Conservation (phyloP, 2,888 invertebrate species). For the Catocala fraxini region DNA sequence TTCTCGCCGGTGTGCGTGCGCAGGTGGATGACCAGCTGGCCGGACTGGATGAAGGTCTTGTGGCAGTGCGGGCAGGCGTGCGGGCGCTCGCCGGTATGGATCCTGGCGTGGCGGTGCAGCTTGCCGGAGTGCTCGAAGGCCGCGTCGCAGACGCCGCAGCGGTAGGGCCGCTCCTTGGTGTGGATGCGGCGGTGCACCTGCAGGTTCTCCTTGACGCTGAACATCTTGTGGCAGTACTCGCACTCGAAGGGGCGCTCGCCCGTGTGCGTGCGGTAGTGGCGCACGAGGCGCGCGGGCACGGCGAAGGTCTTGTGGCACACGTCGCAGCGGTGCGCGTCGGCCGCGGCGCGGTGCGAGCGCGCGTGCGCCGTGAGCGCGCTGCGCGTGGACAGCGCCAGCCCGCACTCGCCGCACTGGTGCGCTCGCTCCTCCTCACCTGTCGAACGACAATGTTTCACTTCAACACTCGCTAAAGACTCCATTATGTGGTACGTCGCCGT, state of each 20-base stretch:
- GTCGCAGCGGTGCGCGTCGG: constrained; percentile 95
- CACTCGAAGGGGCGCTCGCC: constrained; percentile 97
- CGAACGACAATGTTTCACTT: constrained; percentile 48
- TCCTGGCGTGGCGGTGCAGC: constrained; percentile 95
- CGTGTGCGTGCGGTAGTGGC: constrained; percentile 96
- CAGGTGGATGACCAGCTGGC: constrained; percentile 96
- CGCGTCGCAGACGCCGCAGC: constrained; percentile 95
- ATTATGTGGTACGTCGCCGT: constrained; percentile 50
- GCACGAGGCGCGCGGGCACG: constrained; percentile 94
- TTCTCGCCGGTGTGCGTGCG: constrained; percentile 96
- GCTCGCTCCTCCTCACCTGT: constrained; percentile 85
- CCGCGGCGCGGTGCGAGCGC: constrained; percentile 75
- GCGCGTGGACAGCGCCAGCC: constrained; percentile 92
- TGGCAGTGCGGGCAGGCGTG: constrained; percentile 96
- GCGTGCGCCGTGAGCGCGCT: constrained; percentile 92
- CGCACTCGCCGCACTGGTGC: constrained; percentile 90
- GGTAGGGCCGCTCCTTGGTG: constrained; percentile 96
- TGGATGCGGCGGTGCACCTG: constrained; percentile 96
- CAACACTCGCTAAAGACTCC: constrained; percentile 61
- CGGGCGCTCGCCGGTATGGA: constrained; percentile 96
- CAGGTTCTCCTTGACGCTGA: constrained; percentile 97
- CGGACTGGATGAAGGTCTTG: constrained; percentile 97
- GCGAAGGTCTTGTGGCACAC: constrained; percentile 97
- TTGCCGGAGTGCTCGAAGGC: constrained; percentile 97
- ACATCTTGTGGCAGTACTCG: constrained; percentile 97